phyloP scores from a whole-genome alignment of 2,888 invertebrate species.

The Sclerodermus sp. region DNA sequence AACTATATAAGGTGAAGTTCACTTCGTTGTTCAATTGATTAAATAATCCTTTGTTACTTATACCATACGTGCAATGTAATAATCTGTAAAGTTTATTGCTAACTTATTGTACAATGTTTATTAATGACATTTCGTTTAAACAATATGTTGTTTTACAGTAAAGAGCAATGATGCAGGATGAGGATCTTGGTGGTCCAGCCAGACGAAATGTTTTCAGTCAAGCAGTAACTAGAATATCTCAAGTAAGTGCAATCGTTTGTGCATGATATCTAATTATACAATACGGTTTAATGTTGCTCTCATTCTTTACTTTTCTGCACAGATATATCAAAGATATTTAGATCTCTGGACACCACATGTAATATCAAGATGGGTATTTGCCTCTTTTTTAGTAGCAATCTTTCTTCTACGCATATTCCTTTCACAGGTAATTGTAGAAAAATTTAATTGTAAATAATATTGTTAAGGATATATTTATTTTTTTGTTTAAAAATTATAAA shows the following conservation, averaged over 20 bases:
- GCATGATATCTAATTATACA: conserved; percentile 10
- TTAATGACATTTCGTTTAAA: too few species aligned
- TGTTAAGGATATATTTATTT: conserved; percentile 16
- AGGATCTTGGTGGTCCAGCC: conserved; percentile 66
- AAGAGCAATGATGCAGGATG: conserved; percentile 69
- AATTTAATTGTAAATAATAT: too few species aligned
- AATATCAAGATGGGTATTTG: conserved; percentile 78
- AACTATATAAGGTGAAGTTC: too few species aligned
- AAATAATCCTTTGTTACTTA: neutral
- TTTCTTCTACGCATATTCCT: conserved; percentile 82
- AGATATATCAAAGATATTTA: conserved; percentile 82
- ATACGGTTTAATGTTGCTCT: neutral
- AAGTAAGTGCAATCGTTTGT: too few species aligned
- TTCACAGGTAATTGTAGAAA: conserved; percentile 67
- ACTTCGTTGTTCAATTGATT: neutral
- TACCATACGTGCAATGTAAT: neutral
- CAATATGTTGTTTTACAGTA: neutral
- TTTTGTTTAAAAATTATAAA: conserved; percentile 27
- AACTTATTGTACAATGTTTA: neutral
- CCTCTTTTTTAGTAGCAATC: conserved; percentile 68
- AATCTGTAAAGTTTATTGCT: neutral
- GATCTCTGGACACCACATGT: conserved; percentile 86
- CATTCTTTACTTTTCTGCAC: conserved; percentile 23
- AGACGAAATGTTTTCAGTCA: conserved; percentile 69
- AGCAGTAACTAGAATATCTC: conserved; percentile 69